Evolutionary conservation across 2,888 invertebrate genomes (phyloP).

Genomic region (Cheilosia variabilis): DNA sequence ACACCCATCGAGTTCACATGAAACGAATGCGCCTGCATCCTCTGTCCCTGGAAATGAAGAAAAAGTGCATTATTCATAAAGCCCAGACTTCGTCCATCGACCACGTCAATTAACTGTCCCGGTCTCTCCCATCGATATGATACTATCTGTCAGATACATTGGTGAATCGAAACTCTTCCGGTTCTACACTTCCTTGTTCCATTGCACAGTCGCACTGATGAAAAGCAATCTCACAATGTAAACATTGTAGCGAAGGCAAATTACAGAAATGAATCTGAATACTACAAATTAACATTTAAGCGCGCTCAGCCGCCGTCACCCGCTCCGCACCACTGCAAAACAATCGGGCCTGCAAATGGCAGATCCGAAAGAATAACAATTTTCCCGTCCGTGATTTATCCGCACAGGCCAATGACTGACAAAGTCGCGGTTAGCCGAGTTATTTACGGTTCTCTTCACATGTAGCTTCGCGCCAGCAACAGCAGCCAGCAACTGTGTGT

Average conservation of each 20-base stretch:
- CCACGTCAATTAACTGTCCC: constrained; percentile 5
- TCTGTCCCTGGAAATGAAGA: not conserved
- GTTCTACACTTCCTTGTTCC: constrained; percentile 65
- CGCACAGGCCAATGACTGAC: constrained; percentile 72
- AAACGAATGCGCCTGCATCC: not conserved
- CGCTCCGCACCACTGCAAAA: constrained; percentile 1
- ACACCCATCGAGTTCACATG: too few species aligned
- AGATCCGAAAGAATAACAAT: constrained; percentile 53
- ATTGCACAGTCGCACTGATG: not conserved
- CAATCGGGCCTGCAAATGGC: constrained; percentile 63
- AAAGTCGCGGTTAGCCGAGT: constrained; percentile 74
- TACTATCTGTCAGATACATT: constrained; percentile 5
- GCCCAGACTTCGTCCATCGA: not conserved
- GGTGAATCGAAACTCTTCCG: constrained; percentile 41
- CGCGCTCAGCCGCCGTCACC: constrained; percentile 11
- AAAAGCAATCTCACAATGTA: constrained; percentile 59
- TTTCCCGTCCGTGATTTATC: constrained; percentile 70
- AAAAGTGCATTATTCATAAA: not conserved
- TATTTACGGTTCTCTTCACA: constrained; percentile 68
- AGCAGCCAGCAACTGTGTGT: constrained; percentile 28
- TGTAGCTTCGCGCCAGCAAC: constrained; percentile 16
- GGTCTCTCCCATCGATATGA: not conserved
- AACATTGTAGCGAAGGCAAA: constrained; percentile 71
- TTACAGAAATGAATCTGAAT: constrained; percentile 60
- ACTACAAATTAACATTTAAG: constrained; percentile 71